Base-by-base conservation (phyloP, 2,113 vertebrate genomes). In the Peucedramus taeniatus region DNA sequence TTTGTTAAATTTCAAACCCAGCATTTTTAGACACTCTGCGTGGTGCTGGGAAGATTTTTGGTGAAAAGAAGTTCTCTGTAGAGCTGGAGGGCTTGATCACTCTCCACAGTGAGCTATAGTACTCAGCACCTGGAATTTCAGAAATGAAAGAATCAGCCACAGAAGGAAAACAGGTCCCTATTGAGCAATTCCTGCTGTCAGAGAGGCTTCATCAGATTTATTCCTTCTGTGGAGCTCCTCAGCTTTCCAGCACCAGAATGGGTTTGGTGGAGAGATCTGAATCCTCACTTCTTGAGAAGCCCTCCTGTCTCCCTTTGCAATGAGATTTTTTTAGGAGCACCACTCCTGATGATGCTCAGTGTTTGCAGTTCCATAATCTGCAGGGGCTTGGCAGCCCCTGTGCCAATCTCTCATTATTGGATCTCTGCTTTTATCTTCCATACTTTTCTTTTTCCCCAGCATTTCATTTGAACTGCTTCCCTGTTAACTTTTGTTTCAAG, bases 41-140 rank as follows among this genome's bases (percentile, higher is more conserved):
- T 28, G 27, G 15, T 56, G 56, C 78, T 80, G 1, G 11, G 69
- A 59, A 75, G 35, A 4, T 18, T 64, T 64, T 39, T 31, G 42
- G 17, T 78, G 57, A 40, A 6, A 28, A 28, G 66, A 23, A 44
- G 30, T 45, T 53, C 15, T 23, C 45, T 74, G 44, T 39, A 7
- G 74, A 84, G 65, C 60, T 14, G 2, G 20, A 4, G 50, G 26
- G 33, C 16, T 35, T n/a, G 66, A 7, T 68, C 22, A 22, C 21
- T 47, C 0, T 47, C 49, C 2, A 0, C 17, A 27, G 33, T 31
- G 77, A 51, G 56, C n/a, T 30, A 1, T 0, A 7, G 51, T 39
- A 0, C 40, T 75, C 12, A 22, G 51, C 1, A 1, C 28, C 57
- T 82, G 78, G 92, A 68, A 68, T 82, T 47, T 44, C 9, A 84